Base-by-base conservation (phyloP, 2,797 vertebrate species). In the Sandelia bainsii region DNA sequence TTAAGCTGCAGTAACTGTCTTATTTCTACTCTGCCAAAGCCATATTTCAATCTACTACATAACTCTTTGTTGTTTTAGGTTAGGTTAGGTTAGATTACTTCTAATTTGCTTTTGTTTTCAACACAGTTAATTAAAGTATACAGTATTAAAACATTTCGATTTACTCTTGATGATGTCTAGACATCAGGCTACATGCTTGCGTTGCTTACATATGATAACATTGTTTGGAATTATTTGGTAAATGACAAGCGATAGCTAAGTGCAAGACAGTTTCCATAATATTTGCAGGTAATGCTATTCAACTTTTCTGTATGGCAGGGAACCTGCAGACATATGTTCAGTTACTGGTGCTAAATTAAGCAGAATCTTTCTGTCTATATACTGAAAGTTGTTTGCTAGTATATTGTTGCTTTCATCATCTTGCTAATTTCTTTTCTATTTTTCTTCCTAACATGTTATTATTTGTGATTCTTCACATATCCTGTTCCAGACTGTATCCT, bases 401-500 rank as follows among this genome's bases (percentile, higher is more conserved):
- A 14, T 64, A 20, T 42, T 34, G 12, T 39, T 20, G 16, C 39
- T 62, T 54, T 77, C 20, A 52, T 77, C 29, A 58, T 45, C 11
- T 61, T 37, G 2, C 14, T 67, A 12, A 19, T 66, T n/a, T 2
- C 9, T 68, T 65, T 64, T 72, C 9, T 8, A 23, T 29, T 59
- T 20, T 20, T 48, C 25, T 62, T 65, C 20, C 16, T 20, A 50
- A 56, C 22, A 52, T 58, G 49, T 74, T 27, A n/a, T 77, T 76
- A 48, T 72, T 70, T 45, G 49, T 23, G 48, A 52, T 77, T 76
- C 63, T 68, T 71, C 56, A 64, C 34, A 71, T 65, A 74, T 82
- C 62, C 69, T 68, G 72, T 65, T 84, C 69, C 63, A 84, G 62
- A 68, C 61, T 67, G 50, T 84, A 34, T 34, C 32, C 32, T 34